Conservation (phyloP, 2,888 invertebrate genomes). For the Dusona sp. region DNA sequence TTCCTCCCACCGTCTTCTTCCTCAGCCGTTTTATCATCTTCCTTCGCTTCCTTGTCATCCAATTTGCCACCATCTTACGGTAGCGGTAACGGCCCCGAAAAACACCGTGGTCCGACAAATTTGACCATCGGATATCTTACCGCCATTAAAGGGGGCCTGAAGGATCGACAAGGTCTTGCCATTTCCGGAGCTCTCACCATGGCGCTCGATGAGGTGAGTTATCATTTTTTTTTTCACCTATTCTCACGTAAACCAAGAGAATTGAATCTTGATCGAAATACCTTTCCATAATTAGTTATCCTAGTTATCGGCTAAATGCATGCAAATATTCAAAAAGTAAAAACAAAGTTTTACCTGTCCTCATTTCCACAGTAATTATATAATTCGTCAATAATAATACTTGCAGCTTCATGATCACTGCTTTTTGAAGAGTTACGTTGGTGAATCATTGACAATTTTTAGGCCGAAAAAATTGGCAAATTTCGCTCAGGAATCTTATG, state of each 20-base stretch:
- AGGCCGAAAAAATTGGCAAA: too few species aligned
- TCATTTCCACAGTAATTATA: too few species aligned
- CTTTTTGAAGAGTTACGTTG: too few species aligned
- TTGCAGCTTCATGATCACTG: too few species aligned
- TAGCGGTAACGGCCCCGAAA: conserved; percentile 39
- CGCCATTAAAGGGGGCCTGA: conserved; percentile 91
- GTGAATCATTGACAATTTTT: too few species aligned
- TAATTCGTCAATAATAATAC: too few species aligned
- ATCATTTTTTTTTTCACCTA: neutral
- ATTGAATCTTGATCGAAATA: neutral
- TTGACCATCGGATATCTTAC: conserved; percentile 95
- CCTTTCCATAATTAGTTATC: neutral
- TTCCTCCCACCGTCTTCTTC: conserved; percentile 50
- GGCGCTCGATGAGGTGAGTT: conserved; percentile 92
- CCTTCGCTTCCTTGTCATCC: conserved; percentile 50
- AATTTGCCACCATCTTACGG: conserved; percentile 46
- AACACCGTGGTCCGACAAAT: conserved; percentile 78
- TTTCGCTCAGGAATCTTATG: neutral
- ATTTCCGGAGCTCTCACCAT: conserved; percentile 96
- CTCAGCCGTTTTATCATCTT: conserved; percentile 55
- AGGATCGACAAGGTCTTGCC: conserved; percentile 93
- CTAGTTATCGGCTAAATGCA: neutral
- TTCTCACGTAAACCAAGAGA: neutral
- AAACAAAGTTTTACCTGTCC: too few species aligned
- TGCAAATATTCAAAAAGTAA: neutral